phyloP scores from a whole-genome alignment of 2,113 vertebrate genomes.

The Daboia siamensis region DNA sequence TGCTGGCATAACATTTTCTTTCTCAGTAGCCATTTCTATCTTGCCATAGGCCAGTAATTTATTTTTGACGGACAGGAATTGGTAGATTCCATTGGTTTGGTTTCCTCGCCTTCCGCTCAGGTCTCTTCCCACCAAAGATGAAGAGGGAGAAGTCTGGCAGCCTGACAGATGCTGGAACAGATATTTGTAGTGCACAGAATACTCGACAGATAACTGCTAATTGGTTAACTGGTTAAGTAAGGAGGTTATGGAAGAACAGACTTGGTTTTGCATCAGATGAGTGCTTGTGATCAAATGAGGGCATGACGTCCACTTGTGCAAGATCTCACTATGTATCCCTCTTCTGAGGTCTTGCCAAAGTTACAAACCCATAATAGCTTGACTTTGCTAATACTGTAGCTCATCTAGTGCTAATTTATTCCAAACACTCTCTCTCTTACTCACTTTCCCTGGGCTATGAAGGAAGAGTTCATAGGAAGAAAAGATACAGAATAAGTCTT shows the following conservation, averaged over 20 bases:
- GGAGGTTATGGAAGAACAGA: not conserved
- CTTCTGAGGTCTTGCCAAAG: not conserved
- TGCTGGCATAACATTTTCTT: not conserved
- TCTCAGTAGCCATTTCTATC: not conserved
- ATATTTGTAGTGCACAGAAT: not conserved
- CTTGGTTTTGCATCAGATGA: not conserved
- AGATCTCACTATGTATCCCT: not conserved
- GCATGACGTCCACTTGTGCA: not conserved
- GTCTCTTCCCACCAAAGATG: not conserved
- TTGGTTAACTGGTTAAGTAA: not conserved
- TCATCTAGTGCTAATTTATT: not conserved
- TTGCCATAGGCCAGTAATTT: not conserved
- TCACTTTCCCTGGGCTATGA: not conserved
- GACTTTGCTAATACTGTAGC: not conserved
- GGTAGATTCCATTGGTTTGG: not conserved
- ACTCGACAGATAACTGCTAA: not conserved
- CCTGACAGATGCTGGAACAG: not conserved
- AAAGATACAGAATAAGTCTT: not conserved
- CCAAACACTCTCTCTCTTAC: not conserved
- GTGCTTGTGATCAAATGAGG: not conserved
- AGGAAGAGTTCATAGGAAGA: not conserved
- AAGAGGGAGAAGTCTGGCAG: not conserved
- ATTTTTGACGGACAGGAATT: not conserved
- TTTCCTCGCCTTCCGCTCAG: not conserved
- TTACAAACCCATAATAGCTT: not conserved